Conservation (phyloP, 2,113 vertebrate genomes). For the Leucosticte australis region DNA sequence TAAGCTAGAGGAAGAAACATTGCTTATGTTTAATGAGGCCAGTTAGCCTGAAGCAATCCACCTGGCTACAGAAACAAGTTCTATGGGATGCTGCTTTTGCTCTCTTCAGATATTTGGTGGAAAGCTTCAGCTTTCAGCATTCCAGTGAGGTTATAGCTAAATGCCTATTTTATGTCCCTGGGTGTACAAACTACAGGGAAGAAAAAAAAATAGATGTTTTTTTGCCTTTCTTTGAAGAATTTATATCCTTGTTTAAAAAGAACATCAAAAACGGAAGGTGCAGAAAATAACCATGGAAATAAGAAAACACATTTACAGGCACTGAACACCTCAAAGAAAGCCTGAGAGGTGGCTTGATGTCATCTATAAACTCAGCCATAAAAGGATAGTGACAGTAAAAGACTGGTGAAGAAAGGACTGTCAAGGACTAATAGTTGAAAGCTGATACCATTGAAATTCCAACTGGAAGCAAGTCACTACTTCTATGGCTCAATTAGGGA, state of each 20-base stretch:
- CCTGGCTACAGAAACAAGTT: neutral
- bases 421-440: constrained; percentile 11
- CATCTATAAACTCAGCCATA: neutral
- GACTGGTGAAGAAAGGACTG: neutral
- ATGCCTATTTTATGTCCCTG: neutral
- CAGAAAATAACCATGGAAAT: neutral
- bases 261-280: neutral
- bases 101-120: neutral
- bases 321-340: neutral
- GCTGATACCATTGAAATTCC: constrained; percentile 5
- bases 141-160: neutral
- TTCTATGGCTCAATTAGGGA: neutral
- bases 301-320: neutral
- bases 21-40: neutral
- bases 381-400: neutral
- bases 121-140: neutral
- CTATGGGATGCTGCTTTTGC: neutral
- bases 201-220: neutral
- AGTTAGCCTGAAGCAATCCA: neutral
- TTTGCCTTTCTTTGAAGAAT: neutral
- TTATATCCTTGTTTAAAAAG: neutral
- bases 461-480: neutral
- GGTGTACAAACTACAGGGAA: neutral
- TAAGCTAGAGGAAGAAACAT: neutral
- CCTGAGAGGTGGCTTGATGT: neutral